Base-by-base conservation (phyloP, 1,140 invertebrate genomes). In the Rhynchophorus ferrugineus region DNA sequence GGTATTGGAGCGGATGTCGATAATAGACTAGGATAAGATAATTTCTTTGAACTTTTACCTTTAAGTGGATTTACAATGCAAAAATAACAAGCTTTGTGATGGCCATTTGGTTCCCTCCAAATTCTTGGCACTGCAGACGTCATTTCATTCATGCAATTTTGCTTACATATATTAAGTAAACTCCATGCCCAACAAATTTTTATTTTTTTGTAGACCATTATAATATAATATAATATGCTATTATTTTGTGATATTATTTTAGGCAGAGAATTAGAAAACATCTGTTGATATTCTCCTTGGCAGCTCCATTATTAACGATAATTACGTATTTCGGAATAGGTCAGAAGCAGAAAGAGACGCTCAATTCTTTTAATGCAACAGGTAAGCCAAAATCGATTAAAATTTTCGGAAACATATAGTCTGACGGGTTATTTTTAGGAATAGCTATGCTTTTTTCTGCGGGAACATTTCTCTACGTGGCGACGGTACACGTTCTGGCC, bases 381-480 rank as follows among this genome's bases (percentile, higher is more conserved):
- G 79, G 79, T 78, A 56, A 63, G 44, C n/a, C n/a, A n/a, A 6
- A 29, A 29, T 29, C 11, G 11, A 29, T 29, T 29, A 29, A 29
- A 29, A n/a, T n/a, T n/a, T n/a, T n/a, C n/a, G n/a, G n/a, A n/a
- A n/a, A n/a, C n/a, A n/a, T n/a, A n/a, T n/a, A n/a, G n/a, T n/a
- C n/a, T n/a, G n/a, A n/a, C n/a, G n/a, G n/a, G n/a, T 50, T 44
- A 54, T 70, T 70, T n/a, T 11, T 87, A 69, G 94, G 92, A 36
- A 82, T 98, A 35, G 93, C 95, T 11, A 96, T 99, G 93, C 72
- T 99, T 14, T 99, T 99, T 70, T 97, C 93, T 56, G 96, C 93
- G 1, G 96, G 96, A 1, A 99, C 96, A 37, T 99, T 99, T 73
- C 75, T 99, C 5, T 99, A 98, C 67, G 96, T 99, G 3, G 92